phyloP scores from a whole-genome alignment of 2,113 vertebrate genomes.

The Heterocephalus glaber region DNA sequence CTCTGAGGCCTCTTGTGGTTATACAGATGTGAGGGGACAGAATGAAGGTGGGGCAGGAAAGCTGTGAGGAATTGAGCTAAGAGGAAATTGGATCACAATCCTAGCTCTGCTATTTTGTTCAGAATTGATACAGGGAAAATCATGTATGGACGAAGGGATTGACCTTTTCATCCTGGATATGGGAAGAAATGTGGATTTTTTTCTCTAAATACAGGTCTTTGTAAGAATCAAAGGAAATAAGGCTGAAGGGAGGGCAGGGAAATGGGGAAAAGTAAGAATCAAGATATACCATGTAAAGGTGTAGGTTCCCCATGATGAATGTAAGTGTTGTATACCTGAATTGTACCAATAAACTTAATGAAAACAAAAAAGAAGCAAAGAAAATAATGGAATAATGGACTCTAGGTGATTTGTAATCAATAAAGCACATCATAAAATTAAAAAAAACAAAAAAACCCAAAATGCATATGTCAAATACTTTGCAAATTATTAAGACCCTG shows the following conservation, averaged over 20 bases:
- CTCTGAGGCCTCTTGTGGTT: not conserved
- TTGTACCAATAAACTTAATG: too few species aligned
- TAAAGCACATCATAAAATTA: not conserved
- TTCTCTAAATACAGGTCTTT: not conserved
- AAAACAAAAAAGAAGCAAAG: too few species aligned
- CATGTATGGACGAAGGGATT: not conserved
- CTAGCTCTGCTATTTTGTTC: not conserved
- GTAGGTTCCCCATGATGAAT: too few species aligned
- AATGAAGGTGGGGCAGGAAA: not conserved
- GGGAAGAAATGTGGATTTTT: not conserved
- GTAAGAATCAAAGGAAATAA: not conserved
- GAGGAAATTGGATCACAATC: not conserved
- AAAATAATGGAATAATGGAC: too few species aligned
- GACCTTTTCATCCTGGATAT: not conserved
- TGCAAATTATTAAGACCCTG: not conserved
- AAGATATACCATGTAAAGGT: too few species aligned
- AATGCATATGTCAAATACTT: not conserved
- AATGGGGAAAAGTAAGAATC: too few species aligned
- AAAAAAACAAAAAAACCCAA: too few species aligned
- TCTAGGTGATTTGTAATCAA: not conserved
- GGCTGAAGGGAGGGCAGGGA: too few species aligned
- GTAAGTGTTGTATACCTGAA: too few species aligned
- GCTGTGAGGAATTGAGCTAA: not conserved
- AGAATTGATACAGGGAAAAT: not conserved
- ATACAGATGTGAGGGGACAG: not conserved